Conservation (phyloP, 2,888 invertebrate genomes). For the Steinernema hermaphroditum region DNA sequence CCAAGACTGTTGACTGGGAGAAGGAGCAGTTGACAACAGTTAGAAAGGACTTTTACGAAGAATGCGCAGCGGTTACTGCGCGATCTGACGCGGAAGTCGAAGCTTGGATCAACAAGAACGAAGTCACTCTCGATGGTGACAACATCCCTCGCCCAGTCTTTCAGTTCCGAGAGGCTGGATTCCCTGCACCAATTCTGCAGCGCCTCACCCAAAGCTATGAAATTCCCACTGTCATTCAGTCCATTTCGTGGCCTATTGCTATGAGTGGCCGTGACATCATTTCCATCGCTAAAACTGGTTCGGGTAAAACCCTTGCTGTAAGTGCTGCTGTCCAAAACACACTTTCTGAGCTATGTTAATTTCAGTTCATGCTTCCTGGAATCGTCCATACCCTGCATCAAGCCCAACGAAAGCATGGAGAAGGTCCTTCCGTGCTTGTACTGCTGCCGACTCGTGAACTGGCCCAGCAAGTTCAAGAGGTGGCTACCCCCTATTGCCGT, state of each 20-base stretch:
- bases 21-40: constrained; percentile 37
- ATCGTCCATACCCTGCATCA: constrained; percentile 92
- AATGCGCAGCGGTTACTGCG: constrained; percentile 38
- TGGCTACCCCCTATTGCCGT: constrained; percentile 86
- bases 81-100: constrained; percentile 66
- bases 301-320: constrained; percentile 85
- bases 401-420: constrained; percentile 79
- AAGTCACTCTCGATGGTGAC: constrained; percentile 83
- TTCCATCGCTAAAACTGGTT: constrained; percentile 81
- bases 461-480: constrained; percentile 74
- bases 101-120: constrained; percentile 77
- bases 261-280: constrained; percentile 88
- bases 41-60: constrained; percentile 44
- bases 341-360: neutral
- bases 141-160: constrained; percentile 83
- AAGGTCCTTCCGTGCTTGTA: constrained; percentile 79
- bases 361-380: constrained; percentile 74
- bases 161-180: constrained; percentile 85
- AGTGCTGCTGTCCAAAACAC: constrained; percentile 69
- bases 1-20: constrained; percentile 37
- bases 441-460: constrained; percentile 68
- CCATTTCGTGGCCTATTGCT: constrained; percentile 91
- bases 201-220: constrained; percentile 51
- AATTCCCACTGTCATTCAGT: constrained; percentile 71
- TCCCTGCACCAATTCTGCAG: constrained; percentile 69